Evolutionary conservation across 2,113 vertebrate genomes (phyloP), one percentile per base, ranked within the genome.

Genomic region (Xiphorhynchus elegans): DNA sequence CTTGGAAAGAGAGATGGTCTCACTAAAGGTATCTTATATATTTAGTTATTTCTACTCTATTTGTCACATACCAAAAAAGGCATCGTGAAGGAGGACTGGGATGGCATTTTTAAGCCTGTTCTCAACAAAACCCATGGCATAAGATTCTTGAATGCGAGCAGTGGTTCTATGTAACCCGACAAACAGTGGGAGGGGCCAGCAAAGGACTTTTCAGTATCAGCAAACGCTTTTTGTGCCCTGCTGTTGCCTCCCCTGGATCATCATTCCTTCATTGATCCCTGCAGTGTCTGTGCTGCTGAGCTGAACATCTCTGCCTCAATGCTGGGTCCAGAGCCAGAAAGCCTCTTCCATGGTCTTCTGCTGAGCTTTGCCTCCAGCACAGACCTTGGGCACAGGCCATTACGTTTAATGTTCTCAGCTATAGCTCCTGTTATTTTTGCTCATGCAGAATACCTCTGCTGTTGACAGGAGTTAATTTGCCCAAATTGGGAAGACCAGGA

Each of bases 101-200:
- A 35, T 78, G 33, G 33, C 50, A 35, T 83, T 78, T 95, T 93
- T 24, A 70, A 78, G 52, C 42, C 37, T 35, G 4, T 87, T 94
- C 37, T 88, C 70, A 52, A 33, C 15, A 56, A 87, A 76, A 75
- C 37, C 17, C 49, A 15, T 58, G 44, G 24, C 10, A 17, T 35
- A 49, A 69, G 50, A 26, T 50, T 31, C 24, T 53, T 39, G 26
- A 58, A 15, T 35, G 25, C 69, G 47, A 80, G 12, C 67, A 29
- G 40, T 25, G 25, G 15, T 52, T 86, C 79, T 47, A 35, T 74
- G n/a, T 42, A 74, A 67, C 42, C 18, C 46, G 56, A 39, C 18
- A 42, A 40, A 40, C 15, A 55, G 10, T 59, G 28, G 39, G 50
- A 77, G n/a, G 53, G 55, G 49, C 46, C 63, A 14, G 29, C 8